Base-by-base conservation (phyloP, 2,888 invertebrate genomes). In the Andrena minutula region DNA sequence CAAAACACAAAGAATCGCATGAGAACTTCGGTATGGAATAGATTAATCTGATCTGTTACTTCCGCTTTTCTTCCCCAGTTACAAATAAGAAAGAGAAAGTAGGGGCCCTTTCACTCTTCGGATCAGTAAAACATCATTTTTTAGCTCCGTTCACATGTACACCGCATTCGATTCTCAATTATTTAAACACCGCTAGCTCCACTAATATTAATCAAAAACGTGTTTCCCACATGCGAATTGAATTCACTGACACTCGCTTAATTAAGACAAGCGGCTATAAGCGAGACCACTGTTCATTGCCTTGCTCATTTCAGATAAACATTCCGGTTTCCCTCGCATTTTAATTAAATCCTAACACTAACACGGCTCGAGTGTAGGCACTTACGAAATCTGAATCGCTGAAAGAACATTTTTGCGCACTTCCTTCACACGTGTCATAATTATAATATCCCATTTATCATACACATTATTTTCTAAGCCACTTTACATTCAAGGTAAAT, bases 1-100 rank as follows among this genome's bases (percentile, higher is more conserved):
- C 28, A 35, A 47, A 61, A 10, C 23, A 60, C 30, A 72, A 80
- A 58, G 49, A 68, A 56, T 20, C 41, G 66, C 26, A 20, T 64
- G 77, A 56, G 80, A 78, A 69, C 60, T 41, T 41, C 0, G 8
- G 28, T 66, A 70, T 79, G 70, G 28, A 65, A 61, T 64, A 30
- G 35, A 23, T 73, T 53, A 60, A 74, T 82, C 81, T 74, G 82
- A 74, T 79, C 75, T 69, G 76, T 73, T 58, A 51, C 72, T 83
- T 76, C 75, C 82, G 82, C 72, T 83, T 73, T 75, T 75, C 82
- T 75, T 83, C 66, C 80, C 69, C 28, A 53, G 71, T 61, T 53
- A 32, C 35, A 74, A 41, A 53, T 16, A 41, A 41, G 70, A 41
- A 53, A 69, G 78, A 75, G 82, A 82, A 82, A 82, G 82, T 79